Evolutionary conservation across 2,113 vertebrate genomes (phyloP), one percentile per base, ranked within the genome.

Genomic region (Cyphomyrus plagiostoma): DNA sequence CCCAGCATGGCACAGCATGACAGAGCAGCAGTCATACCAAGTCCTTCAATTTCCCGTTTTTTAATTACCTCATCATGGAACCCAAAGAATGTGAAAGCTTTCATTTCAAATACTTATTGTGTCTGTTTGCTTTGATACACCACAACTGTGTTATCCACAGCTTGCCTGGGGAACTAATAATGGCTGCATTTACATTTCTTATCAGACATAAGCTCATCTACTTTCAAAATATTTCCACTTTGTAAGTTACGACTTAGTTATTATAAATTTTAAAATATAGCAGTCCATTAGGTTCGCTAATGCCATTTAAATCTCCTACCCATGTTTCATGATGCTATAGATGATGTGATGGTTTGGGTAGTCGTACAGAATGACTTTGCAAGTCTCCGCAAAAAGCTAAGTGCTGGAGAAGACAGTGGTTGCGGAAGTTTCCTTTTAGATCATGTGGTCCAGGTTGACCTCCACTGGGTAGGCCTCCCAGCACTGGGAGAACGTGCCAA

Each of bases 1-100:
- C 2, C 94, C 94, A 4, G 89, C 92, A 42, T 93, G 91, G 90
- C 95, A 96, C 89, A 96, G 90, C 88, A 95, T 88, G 8, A 96
- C 94, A 0, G 92, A 92, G 89, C 92, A 93, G 46, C 91, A 92
- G 45, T 30, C 48, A 84, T 70, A 35, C 85, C 77, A 42, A 26
- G 23, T 82, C 9, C 4, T 23, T 13, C 49, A 77, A 4, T 4
- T 48, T 23, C 45, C 48, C 21, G 6, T 21, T 23, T 1, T 1
- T 0, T 77, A 45, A 35, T 93, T 89, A 96, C 95, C 92, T 95
- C 94, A 80, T 95, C 93, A 39, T 94, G 91, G 49, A 92, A 2
- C 30, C 95, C 94, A 50, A 96, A 95, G 90, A 96, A 96, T 86
- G 94, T 93, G 93, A 96, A 96, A 80, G 95, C 94, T 88, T 95